Evolutionary conservation across 2,113 vertebrate species (phyloP).

Genomic region (Polypterus senegalus): DNA sequence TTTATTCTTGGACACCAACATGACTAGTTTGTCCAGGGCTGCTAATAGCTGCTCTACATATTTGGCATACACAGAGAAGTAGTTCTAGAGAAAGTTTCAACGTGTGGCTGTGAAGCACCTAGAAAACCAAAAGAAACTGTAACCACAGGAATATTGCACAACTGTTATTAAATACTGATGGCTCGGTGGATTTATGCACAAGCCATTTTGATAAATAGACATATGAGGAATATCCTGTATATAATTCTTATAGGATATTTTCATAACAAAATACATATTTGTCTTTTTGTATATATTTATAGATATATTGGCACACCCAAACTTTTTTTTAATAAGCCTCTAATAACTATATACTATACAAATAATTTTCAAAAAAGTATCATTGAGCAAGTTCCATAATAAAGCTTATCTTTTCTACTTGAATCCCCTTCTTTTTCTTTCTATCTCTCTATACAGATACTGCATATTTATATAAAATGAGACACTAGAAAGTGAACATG

Average conservation of each 20-base stretch:
- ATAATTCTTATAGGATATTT: not conserved
- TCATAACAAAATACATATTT: constrained; percentile 8
- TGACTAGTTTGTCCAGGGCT: not conserved
- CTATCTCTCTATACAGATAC: not conserved
- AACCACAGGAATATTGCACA: not conserved
- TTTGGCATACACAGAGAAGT: not conserved
- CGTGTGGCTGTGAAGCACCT: not conserved
- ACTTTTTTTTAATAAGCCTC: not conserved
- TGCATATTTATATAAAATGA: too few species aligned
- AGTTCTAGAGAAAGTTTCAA: not conserved
- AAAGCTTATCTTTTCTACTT: constrained; percentile 11
- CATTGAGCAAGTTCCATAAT: constrained; percentile 11
- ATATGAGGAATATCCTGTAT: not conserved
- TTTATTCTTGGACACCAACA: not conserved
- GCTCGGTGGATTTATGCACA: not conserved
- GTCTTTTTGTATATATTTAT: constrained; percentile 3
- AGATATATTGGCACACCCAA: not conserved
- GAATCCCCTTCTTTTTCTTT: not conserved
- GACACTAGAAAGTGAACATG: too few species aligned
- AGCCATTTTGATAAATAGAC: not conserved
- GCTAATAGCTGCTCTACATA: not conserved
- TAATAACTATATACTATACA: not conserved
- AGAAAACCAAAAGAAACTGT: not conserved
- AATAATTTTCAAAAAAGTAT: constrained; percentile 5
- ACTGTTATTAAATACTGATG: not conserved